phyloP scores from a whole-genome alignment of 2,888 invertebrate species.

The Stomorhina lunata region DNA sequence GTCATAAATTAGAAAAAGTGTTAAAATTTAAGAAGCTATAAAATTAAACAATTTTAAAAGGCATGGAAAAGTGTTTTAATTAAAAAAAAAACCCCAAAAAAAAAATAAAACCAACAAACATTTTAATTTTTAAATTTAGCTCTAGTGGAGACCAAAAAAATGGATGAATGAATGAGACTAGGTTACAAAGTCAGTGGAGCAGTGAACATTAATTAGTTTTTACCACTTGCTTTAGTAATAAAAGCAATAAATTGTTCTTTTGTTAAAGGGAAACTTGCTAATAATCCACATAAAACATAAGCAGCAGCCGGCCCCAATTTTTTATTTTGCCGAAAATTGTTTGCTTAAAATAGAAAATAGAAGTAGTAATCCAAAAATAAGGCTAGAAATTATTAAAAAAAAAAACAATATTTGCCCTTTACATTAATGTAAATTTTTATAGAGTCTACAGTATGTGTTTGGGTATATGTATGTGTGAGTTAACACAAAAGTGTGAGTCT shows the following conservation, averaged over 20 bases:
- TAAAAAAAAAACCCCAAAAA: no score
- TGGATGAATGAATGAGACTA: constrained; percentile 37
- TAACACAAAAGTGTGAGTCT: neutral
- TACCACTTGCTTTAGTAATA: constrained; percentile 57
- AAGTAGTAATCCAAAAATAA: constrained; percentile 4
- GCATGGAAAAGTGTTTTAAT: no score
- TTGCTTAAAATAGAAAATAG: neutral
- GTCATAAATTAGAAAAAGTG: no score
- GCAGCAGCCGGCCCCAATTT: constrained; percentile 33
- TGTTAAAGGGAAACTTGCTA: constrained; percentile 51
- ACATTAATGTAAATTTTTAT: constrained; percentile 21
- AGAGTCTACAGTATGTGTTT: no score
- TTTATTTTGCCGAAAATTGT: constrained; percentile 18
- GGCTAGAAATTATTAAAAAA: constrained; percentile 40
- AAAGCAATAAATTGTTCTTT: constrained; percentile 49
- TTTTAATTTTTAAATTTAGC: neutral
- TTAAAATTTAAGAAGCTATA: no score
- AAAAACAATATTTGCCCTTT: constrained; percentile 14
- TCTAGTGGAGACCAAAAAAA: neutral
- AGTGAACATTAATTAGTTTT: constrained; percentile 62
- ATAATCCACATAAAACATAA: constrained; percentile 55
- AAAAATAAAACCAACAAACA: neutral
- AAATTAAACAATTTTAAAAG: no score
- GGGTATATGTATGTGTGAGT: neutral
- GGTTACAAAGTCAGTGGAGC: constrained; percentile 55